Evolutionary conservation across 2,888 invertebrate species (phyloP), one percentile per base, ranked within the genome.

Genomic region (Homarus gammarus): DNA sequence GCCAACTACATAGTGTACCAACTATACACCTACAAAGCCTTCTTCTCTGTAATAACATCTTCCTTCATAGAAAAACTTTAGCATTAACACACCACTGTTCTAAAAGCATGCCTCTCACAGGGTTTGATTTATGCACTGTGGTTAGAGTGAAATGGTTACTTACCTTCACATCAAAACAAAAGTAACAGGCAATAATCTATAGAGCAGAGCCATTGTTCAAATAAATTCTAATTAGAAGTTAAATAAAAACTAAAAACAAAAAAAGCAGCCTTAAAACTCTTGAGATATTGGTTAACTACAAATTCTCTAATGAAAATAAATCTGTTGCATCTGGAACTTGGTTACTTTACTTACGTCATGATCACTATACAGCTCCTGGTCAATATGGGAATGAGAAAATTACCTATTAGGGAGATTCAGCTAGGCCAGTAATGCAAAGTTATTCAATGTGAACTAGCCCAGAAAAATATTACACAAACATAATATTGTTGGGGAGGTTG

Each of bases 331-430:
- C 44, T 31, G 22, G 22, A 49, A 36, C n/a, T 51, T 18, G 31
- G n/a, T n/a, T 49, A 38, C 70, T 93, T 93, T 77, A 85, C 88
- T 89, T 81, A 89, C 88, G 49, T 89, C 88, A 72, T 70, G 85
- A 81, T 90, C 75, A 89, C 77, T 87, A 89, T 56, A 84, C 22
- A 75, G 68, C 61, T 85, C 89, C 72, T 89, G 81, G 64, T 27
- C 18, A 51, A 31, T 73, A 64, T 44, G 70, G 77, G 51, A 81
- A 51, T 51, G 51, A 87, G 49, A 56, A 73, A 81, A 73, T 73
- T 51, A 73, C 72, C 87, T 31, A 73, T 81, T 81, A 87, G 82
- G 68, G 72, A n/a, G 12, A 38, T 31, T 38, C 12, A 78, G 56
- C 44, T 49, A 44, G 31, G 70, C 31, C 2, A 70, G 70, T 15